Evolutionary conservation across 30 jellyfish, hydroid and myxozoan species (phyloP).

Genomic region (Sanderia malayensis): DNA sequence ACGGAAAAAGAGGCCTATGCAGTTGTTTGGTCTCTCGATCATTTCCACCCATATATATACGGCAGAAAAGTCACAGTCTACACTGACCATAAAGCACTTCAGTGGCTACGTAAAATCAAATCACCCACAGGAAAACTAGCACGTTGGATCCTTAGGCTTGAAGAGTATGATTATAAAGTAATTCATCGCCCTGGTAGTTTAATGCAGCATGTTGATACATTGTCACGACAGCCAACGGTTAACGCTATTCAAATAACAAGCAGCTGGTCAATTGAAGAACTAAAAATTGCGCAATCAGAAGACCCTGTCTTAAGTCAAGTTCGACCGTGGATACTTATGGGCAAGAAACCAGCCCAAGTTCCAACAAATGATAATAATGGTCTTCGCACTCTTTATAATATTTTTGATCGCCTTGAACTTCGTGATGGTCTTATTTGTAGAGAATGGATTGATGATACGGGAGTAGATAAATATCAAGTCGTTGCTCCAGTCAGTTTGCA

Average conservation of each 20-base stretch:
- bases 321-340: not conserved
- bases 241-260: not conserved
- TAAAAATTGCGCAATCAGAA: not conserved
- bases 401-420: not conserved
- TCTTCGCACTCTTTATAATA: not conserved
- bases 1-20: constrained; percentile 18
- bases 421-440: not conserved
- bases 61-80: constrained; percentile 3
- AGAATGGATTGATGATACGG: constrained; percentile 11
- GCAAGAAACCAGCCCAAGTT: not conserved
- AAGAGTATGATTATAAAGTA: not conserved
- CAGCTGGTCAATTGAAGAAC: constrained; percentile 6
- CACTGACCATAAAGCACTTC: constrained; percentile 21
- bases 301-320: not conserved
- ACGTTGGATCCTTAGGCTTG: constrained; percentile 11
- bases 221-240: constrained; percentile 8
- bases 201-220: constrained; percentile 22
- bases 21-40: constrained; percentile 5
- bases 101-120: constrained; percentile 7
- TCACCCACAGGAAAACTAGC: constrained; percentile 11
- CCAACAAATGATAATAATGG: not conserved
- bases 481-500: not conserved
- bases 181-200: constrained; percentile 5
- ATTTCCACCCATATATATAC: constrained; percentile 11
- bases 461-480: constrained; percentile 1